Percentiles rank a stretch among this genome's conserved stretches.
Evolutionary conservation across 2,888 invertebrate genomes (phyloP).

Genomic region (Neuroscelio doddi): DNA sequence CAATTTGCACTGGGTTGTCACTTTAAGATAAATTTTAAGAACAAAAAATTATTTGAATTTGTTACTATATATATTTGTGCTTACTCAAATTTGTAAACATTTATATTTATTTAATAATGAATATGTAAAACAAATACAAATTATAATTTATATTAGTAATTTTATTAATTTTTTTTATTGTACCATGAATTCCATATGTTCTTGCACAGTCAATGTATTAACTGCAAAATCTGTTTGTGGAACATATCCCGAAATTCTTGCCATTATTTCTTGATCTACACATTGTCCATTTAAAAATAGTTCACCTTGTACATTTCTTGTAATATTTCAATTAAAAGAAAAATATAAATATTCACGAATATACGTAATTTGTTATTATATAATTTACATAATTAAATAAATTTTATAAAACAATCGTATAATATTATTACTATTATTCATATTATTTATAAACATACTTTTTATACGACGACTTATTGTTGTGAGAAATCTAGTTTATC

Average conservation of each 20-base stretch:
- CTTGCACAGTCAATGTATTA: conserved; percentile 83
- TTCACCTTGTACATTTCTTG: conserved; percentile 78
- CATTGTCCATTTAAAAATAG: conserved; percentile 81
- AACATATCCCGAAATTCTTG: conserved; percentile 86
- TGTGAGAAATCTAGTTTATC: conserved; percentile 83
- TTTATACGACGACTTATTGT: conserved; percentile 82
- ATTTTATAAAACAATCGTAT: too few species aligned
- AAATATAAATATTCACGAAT: not conserved
- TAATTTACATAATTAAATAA: conserved; percentile 4
- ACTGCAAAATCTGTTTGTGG: conserved; percentile 90
- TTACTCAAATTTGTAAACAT: too few species aligned
- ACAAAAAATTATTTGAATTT: conserved; percentile 14
- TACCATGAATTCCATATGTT: conserved; percentile 92
- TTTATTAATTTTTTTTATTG: conserved; percentile 52
- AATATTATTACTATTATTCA: not conserved
- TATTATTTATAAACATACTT: conserved; percentile 66
- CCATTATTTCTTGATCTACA: conserved; percentile 78
- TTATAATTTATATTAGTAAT: too few species aligned
- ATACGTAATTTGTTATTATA: not conserved
- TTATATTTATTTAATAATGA: too few species aligned
- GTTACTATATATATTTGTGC: too few species aligned
- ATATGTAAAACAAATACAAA: too few species aligned
- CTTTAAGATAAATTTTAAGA: not conserved
- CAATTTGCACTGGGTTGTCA: not conserved
- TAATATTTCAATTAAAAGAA: conserved; percentile 14